Base-by-base conservation (phyloP, 2,888 invertebrate species). In the Apamea crenata region DNA sequence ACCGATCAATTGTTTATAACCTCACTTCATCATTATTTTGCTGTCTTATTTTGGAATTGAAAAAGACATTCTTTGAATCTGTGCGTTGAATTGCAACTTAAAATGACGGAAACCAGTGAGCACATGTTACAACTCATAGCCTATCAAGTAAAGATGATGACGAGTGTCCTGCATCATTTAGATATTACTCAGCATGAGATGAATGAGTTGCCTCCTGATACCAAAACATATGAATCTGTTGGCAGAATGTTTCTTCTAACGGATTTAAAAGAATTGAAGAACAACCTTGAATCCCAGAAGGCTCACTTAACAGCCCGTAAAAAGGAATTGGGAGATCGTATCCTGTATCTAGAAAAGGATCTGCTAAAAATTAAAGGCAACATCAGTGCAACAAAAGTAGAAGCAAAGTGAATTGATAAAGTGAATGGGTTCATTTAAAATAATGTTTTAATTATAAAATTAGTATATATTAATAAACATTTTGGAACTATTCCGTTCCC, bases 281-380 rank as follows among this genome's bases (percentile, higher is more conserved):
- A 95, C 40, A 97, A 97, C 89, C 95, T 99, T 63, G 97, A 97
- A 81, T 97, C 96, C 91, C 97, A 97, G 90, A 97, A 97, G 92
- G 95, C 93, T 32, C 91, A 93, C 44, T 95, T 97, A 89, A 95
- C 97, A 90, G 95, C 98, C 92, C 97, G 98, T 93, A 98, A 98
- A 29, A 97, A 97, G 91, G 97, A 97, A 63, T 95, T 98, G 83
- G 98, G 98, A 95, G 97, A 97, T 85, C 98, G 97, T 90, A 99
- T 99, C 95, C 95, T 97, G 21, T 98, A 98, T 93, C 96, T 99
- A 90, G 98, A 99, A 92, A 97, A 97, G 89, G 98, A 97, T 93
- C 95, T 99, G 84, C 98, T 98, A 93, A 99, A 99, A 92, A 98
- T 98, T 91, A 98, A 98, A 95, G 98, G 98, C 93, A 98, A 98